phyloP scores from a whole-genome alignment of 1,140 invertebrate genomes.

The Scylla paramamosain region DNA sequence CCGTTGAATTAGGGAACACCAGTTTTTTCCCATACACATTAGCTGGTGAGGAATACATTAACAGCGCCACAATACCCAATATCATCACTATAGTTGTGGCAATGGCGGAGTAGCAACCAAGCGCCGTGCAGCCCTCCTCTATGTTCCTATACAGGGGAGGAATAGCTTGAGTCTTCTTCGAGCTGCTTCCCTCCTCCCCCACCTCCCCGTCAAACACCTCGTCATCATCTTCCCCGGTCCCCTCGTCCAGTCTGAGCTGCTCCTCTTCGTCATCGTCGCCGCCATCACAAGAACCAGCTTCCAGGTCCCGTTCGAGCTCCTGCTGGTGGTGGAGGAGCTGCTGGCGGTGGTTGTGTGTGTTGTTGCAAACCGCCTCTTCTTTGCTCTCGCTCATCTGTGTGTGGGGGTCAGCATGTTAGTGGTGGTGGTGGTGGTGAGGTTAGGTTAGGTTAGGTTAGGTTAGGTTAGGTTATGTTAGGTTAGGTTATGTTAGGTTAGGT shows the following conservation, averaged over 20 bases:
- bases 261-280: conserved; percentile 62
- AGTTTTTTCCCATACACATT: conserved; percentile 33
- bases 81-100: conserved; percentile 63
- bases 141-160: conserved; percentile 61
- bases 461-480: too few relatives aligned
- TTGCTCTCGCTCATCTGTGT: conserved; percentile 67
- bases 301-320: conserved; percentile 64
- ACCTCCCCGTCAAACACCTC: conserved; percentile 11
- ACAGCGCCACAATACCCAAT: conserved; percentile 59
- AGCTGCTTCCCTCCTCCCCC: neutral
- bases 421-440: neutral
- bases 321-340: conserved; percentile 71
- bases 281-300: conserved; percentile 65
- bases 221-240: neutral
- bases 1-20: neutral
- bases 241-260: neutral
- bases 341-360: conserved; percentile 67
- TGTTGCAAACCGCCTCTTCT: conserved; percentile 72
- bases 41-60: conserved; percentile 53
- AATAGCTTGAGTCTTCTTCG: neutral
- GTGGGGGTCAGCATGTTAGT: neutral
- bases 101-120: conserved; percentile 69
- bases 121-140: conserved; percentile 59
- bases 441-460: too few relatives aligned
- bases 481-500: too few relatives aligned